A percentile compares a stretch with the other conserved stretches of the same genome.
phyloP scores from a whole-genome alignment of 1,140 invertebrate species.

The Eumeta japonica region DNA sequence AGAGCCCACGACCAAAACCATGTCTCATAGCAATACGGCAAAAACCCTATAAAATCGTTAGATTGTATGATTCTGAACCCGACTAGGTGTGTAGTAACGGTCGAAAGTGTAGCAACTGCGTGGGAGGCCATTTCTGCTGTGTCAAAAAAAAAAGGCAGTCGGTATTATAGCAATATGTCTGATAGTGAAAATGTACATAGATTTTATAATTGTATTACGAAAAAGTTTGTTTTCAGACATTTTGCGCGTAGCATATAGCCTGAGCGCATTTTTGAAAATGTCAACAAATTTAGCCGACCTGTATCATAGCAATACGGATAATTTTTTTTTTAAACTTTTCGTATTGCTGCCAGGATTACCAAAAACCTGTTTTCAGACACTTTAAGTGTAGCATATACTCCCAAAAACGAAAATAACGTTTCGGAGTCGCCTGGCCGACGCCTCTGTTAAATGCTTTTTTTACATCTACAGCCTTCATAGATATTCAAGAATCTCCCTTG shows the following conservation, averaged over 20 bases:
- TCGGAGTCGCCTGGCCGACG: too few species aligned
- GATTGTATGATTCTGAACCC: constrained; percentile 9
- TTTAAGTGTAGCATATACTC: too few species aligned
- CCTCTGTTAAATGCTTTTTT: constrained; percentile 1
- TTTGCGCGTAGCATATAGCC: too few species aligned
- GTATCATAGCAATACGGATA: too few species aligned
- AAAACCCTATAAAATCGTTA: constrained; percentile 2
- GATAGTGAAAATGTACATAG: constrained; percentile 7
- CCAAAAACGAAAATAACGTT: too few species aligned
- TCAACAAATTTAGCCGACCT: background rate
- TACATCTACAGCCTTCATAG: background rate
- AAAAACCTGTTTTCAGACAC: too few species aligned
- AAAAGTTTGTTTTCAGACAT: too few species aligned
- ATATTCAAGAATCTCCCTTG: too few species aligned
- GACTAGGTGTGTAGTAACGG: constrained; percentile 9
- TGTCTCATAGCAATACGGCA: background rate
- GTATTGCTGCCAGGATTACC: too few species aligned
- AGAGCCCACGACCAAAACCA: too few species aligned
- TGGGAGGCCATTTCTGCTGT: constrained; percentile 11
- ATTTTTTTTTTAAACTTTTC: too few species aligned
- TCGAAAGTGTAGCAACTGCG: constrained; percentile 8
- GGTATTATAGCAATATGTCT: constrained; percentile 6
- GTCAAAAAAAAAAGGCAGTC: too few species aligned
- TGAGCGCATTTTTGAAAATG: background rate
- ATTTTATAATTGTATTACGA: background rate